These are phyloP conservation scores for Pipistrellus kuhlii DNA, from an alignment of 2,797 vertebrate genomes.

Conservation along the genomic window DNA sequence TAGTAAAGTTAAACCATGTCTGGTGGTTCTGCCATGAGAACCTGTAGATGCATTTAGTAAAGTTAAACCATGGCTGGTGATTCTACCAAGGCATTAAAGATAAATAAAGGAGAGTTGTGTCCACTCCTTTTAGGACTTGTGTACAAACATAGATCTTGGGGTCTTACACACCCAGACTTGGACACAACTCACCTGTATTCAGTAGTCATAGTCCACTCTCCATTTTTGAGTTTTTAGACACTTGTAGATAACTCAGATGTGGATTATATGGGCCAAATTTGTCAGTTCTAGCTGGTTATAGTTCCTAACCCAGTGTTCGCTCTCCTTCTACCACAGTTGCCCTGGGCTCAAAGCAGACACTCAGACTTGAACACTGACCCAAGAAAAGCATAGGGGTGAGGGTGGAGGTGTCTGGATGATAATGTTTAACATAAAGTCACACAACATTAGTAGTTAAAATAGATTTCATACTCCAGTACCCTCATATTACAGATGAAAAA, in stretches of 20 bases:
- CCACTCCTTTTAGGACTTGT: not conserved
- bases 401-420: not conserved
- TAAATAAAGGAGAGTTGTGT: constrained; percentile 22
- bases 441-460: not conserved
- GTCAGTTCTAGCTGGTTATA: not conserved
- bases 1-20: constrained; percentile 15
- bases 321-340: not conserved
- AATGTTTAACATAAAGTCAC: not conserved
- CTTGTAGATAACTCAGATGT: constrained; percentile 11
- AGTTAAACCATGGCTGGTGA: constrained; percentile 37
- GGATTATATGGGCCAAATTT: not conserved
- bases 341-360: not conserved
- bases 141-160: constrained; percentile 29
- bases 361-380: not conserved
- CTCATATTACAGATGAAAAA: not conserved
- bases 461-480: not conserved
- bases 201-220: not conserved
- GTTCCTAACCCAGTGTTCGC: not conserved
- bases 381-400: not conserved
- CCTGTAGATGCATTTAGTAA: not conserved
- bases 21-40: constrained; percentile 19
- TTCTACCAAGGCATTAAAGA: constrained; percentile 42
- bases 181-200: not conserved
- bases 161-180: not conserved
- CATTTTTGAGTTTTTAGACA: not conserved